A percentile compares a stretch with the other conserved stretches of the same genome.
Conservation (phyloP, 2,113 vertebrate genomes). For the Ardeotis arabs region DNA sequence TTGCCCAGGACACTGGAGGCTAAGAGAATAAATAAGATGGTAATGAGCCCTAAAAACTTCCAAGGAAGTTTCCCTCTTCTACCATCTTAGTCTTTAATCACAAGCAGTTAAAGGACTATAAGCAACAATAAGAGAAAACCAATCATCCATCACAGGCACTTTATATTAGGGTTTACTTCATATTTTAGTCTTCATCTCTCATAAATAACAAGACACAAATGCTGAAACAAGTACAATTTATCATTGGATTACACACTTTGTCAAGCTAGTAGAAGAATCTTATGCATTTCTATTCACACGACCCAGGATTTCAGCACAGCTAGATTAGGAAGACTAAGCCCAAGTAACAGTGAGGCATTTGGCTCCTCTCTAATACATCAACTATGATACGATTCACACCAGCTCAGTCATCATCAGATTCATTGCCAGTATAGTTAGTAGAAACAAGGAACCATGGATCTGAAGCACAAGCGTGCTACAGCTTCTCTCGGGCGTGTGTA, state of each 20-base stretch:
- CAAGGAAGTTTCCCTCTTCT: background rate
- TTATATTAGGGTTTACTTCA: background rate
- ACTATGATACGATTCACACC: background rate
- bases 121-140: constrained; percentile 12
- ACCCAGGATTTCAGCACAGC: background rate
- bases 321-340: background rate
- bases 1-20: background rate
- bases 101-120: background rate
- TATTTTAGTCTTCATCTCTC: background rate
- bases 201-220: background rate
- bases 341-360: background rate
- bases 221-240: background rate
- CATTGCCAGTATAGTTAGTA: background rate
- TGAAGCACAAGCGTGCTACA: background rate
- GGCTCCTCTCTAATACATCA: background rate
- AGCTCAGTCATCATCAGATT: background rate
- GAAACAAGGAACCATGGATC: background rate
- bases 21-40: constrained; percentile 16
- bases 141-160: background rate
- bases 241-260: background rate
- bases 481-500: background rate
- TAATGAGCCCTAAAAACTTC: constrained; percentile 35
- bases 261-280: background rate
- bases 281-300: background rate
- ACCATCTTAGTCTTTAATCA: constrained; percentile 16